Evolutionary conservation across 2,113 vertebrate species (phyloP).

Genomic region (Neogale vison): DNA sequence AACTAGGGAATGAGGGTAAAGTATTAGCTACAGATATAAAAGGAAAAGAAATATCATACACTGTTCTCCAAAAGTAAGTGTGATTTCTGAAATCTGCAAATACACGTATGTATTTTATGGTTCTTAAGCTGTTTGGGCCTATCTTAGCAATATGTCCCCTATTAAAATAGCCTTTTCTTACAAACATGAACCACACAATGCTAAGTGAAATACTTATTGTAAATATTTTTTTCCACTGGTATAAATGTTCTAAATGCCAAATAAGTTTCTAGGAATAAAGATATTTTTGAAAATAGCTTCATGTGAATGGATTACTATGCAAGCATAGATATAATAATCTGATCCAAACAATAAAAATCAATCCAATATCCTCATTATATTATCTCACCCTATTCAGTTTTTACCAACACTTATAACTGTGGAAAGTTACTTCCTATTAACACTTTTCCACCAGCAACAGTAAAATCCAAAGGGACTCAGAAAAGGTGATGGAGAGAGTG

Average conservation of each 20-base stretch:
- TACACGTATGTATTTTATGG: not conserved
- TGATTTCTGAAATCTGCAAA: not conserved
- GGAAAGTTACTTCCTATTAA: conserved; percentile 35
- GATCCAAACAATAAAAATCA: conserved; percentile 20
- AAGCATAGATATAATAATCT: conserved; percentile 32
- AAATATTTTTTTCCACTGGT: not conserved
- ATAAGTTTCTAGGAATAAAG: conserved; percentile 13
- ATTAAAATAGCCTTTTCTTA: not conserved
- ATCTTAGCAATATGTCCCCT: not conserved
- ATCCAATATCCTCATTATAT: conserved; percentile 15
- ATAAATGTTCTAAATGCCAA: conserved; percentile 9
- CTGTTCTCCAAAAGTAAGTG: not conserved
- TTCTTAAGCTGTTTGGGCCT: not conserved
- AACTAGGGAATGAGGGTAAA: not conserved
- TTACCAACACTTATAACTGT: not conserved
- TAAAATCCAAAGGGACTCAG: conserved; percentile 56
- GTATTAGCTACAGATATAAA: not conserved
- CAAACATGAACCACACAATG: not conserved
- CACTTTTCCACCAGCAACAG: not conserved
- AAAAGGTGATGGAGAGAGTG: conserved; percentile 54
- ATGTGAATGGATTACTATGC: not conserved
- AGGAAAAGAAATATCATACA: not conserved
- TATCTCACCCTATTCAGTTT: not conserved
- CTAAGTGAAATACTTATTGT: not conserved
- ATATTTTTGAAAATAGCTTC: conserved; percentile 33